A percentile compares a stretch with the other conserved stretches of the same genome.
Conservation (phyloP, 2,888 invertebrate genomes). For the Epistrophe eligans region DNA sequence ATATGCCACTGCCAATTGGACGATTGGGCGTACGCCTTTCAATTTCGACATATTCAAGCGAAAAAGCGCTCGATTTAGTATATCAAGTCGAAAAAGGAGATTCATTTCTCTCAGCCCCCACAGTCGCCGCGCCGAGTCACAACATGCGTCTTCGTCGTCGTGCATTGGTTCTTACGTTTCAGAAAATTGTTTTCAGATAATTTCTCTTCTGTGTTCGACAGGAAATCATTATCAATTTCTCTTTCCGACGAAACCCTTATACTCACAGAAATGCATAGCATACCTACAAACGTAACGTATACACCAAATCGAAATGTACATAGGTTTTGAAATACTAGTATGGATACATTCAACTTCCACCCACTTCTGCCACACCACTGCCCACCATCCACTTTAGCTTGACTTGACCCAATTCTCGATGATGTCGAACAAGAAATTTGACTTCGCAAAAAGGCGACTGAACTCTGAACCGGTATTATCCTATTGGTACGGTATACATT, state of each 20-base stretch:
- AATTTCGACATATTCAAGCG: constrained; percentile 61
- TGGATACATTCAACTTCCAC: background rate
- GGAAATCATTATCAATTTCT: constrained; percentile 75
- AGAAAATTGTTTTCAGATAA: constrained; percentile 75
- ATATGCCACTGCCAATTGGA: constrained; percentile 31
- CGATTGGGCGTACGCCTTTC: constrained; percentile 19
- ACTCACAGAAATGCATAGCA: constrained; percentile 41
- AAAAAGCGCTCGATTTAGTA: constrained; percentile 70
- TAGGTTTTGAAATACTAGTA: constrained; percentile 23
- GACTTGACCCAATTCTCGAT: constrained; percentile 69
- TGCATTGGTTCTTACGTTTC: constrained; percentile 64
- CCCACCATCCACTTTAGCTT: constrained; percentile 21
- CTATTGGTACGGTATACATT: constrained; percentile 38
- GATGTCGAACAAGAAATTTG: constrained; percentile 69
- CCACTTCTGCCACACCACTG: background rate
- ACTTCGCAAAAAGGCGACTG: constrained; percentile 70
- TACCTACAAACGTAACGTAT: constrained; percentile 35
- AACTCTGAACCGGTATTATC: constrained; percentile 68
- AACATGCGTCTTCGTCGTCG: background rate
- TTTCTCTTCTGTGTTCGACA: constrained; percentile 75
- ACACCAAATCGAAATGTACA: constrained; percentile 12
- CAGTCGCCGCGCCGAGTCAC: background rate
- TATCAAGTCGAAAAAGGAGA: constrained; percentile 65
- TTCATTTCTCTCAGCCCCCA: background rate
- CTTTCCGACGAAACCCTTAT: constrained; percentile 53